These are phyloP conservation scores for Drosophila punjabiensis DNA, from an alignment of 1,140 invertebrate species.

Conservation along the genomic window DNA sequence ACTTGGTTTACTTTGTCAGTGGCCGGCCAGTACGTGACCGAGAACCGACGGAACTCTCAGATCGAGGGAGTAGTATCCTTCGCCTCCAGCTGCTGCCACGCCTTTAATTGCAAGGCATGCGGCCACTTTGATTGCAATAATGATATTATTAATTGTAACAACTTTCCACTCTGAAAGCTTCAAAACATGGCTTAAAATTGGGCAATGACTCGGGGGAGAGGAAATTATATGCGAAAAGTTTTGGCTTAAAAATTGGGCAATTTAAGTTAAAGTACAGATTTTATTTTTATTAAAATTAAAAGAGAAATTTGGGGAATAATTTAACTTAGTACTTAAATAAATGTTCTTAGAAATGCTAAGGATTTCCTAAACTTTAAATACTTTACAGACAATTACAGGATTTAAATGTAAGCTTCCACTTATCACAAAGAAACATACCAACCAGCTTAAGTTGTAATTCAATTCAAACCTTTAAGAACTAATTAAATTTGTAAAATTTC, in stretches of 20 bases:
- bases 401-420: background rate
- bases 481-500: background rate
- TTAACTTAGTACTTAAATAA: too few species aligned
- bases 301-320: background rate
- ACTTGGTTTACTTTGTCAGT: constrained; percentile 70
- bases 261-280: background rate
- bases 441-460: too few species aligned
- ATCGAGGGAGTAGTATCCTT: background rate
- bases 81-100: constrained; percentile 5
- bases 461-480: background rate
- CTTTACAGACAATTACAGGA: background rate
- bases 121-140: constrained; percentile 64
- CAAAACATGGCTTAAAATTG: constrained; percentile 14
- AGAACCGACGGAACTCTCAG: constrained; percentile 4
- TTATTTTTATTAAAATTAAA: background rate
- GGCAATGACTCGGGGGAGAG: background rate
- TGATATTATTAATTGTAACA: constrained; percentile 69
- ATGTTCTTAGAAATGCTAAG: background rate
- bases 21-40: constrained; percentile 65
- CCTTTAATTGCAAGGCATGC: constrained; percentile 45
- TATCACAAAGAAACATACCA: background rate
- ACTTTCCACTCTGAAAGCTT: constrained; percentile 29
- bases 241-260: background rate
- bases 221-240: constrained; percentile 5
- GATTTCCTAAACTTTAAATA: background rate